Evolutionary conservation across 1,140 invertebrate genomes (phyloP), one percentile per base, ranked within the genome.

Genomic region (Episyrphus balteatus): DNA sequence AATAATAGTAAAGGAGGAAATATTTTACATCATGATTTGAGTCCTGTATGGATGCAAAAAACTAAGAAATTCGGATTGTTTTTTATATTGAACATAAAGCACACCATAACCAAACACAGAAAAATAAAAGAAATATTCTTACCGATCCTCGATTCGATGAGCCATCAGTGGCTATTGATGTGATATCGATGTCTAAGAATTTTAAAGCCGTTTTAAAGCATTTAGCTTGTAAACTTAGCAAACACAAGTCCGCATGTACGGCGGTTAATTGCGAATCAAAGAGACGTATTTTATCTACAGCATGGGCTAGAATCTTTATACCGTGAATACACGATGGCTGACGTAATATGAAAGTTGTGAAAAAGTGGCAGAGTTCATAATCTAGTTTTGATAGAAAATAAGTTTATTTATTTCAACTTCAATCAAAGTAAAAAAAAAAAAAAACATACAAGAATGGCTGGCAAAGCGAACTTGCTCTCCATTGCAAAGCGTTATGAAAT

Each of bases 1-100:
- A 98, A 69, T 98, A 98, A 65, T 91, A 97, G 68, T 94, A 98
- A 0, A 92, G 73, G 34, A 98, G 73, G 66, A 95, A 95, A 69
- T 92, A 84, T 75, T 93, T 81, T 67, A 95, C 90, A 75, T 88
- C 92, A 51, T 83, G 80, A 43, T 82, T 81, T 48, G 82, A 82
- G 72, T 84, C 70, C 75, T 77, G 56, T 37, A 56, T 38, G 13
- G 15, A 38, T 34, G 13, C 34, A 34, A 8, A 34, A 17, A 17
- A 31, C 31, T 44, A 9, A 44, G 13, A 42, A 30, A 14, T 14
- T 11, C 9, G 17, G 3, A 5, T 37, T 37, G 3, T 26, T 26
- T 26, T 26, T 26, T 26, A 5, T 26, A 26, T 26, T 26, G 21
- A 26, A 26, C 33, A 34, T 34, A 34, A 10, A 34, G n/a, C 33